Base-by-base conservation (phyloP, 2,113 vertebrate species). In the Archocentrus centrarchus region DNA sequence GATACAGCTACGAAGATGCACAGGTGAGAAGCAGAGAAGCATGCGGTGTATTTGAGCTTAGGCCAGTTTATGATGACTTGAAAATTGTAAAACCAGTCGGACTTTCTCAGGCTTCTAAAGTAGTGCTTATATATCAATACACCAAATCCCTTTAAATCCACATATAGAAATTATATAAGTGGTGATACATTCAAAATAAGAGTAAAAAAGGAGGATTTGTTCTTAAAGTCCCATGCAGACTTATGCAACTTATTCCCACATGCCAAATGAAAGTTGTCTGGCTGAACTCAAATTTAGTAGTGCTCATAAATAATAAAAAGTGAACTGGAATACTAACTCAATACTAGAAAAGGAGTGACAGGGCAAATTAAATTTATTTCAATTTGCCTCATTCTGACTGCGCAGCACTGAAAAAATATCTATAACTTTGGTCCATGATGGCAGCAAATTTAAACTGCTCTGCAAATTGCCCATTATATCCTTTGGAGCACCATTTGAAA, bases 1-100 rank as follows among this genome's bases (percentile, higher is more conserved):
- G 97, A 32, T 98, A 99, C 90, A 97, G 97, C 7, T 99, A 98
- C n/a, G 97, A 97, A 91, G 97, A 99, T 44, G 98, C 98, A 86
- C 98, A 99, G 98, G 98, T 97, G 66, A 35, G 79, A 64, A 30
- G 7, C 22, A 64, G 22, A 68, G 64, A 3, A 32, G 47, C 66
- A 53, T 13, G 27, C 0, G 32, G 44, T 53, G 17, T 17, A n/a
- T 53, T 73, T 73, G 44, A 73, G 66, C 44, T 5, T 17, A 53
- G 50, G 27, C 13, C 32, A n/a, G 13, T 32, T 32, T 32, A 70
- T 70, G 18, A 13, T 24, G 27, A 70, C 64, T 50, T 30, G 41
- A 68, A 73, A 55, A 55, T 32, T n/a, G 32, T 32, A 35, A 32
- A 73, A 73, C 27, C 44, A 73, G 47, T 73, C 27, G 1, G 47